These are phyloP conservation scores for Mormyrus lacerda DNA, from an alignment of 2,113 vertebrate genomes.

Conservation along the genomic window DNA sequence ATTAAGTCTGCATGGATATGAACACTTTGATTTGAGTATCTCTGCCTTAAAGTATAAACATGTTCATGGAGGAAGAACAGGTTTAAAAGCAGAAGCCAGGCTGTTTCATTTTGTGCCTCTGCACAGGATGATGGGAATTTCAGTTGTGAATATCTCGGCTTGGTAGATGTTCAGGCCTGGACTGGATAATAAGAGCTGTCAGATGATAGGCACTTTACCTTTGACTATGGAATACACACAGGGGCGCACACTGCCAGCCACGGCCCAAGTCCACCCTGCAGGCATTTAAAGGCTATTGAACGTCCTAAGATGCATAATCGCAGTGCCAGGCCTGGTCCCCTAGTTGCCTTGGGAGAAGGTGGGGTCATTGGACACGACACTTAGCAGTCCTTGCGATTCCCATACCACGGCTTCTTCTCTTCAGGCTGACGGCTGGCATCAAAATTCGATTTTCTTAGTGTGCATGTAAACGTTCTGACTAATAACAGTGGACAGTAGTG, in stretches of 20 bases:
- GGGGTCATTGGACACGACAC: background rate
- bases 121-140: background rate
- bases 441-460: background rate
- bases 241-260: background rate
- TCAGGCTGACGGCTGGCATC: background rate
- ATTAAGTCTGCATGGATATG: background rate
- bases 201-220: background rate
- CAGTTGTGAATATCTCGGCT: background rate
- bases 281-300: background rate
- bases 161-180: background rate
- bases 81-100: background rate
- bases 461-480: too few relatives aligned
- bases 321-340: background rate
- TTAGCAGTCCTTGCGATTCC: background rate
- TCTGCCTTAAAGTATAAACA: background rate
- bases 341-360: background rate
- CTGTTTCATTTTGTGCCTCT: background rate
- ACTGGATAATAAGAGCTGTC: background rate
- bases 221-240: background rate
- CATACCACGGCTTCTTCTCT: background rate
- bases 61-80: background rate
- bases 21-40: background rate
- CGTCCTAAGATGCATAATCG: background rate
- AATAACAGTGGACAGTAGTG: background rate
- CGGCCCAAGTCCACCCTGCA: background rate